phyloP scores from a whole-genome alignment of 1,140 invertebrate species.

The Ceratosolen solmsi region DNA sequence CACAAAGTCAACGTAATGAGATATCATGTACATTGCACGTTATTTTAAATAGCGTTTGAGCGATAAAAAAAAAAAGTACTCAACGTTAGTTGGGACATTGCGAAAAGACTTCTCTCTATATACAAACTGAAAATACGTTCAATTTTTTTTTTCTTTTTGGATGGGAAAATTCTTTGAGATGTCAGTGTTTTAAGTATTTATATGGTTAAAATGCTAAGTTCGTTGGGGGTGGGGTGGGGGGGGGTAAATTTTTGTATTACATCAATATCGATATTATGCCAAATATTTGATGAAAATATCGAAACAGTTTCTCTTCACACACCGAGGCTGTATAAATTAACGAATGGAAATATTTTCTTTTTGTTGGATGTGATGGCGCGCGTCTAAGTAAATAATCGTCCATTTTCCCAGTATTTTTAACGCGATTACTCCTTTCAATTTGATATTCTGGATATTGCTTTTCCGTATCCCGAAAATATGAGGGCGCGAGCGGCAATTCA shows the following conservation, averaged over 20 bases:
- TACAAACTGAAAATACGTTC: not conserved
- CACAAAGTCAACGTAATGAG: not conserved
- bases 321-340: too few species aligned
- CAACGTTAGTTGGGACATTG: not conserved
- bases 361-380: not conserved
- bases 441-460: slow-evolving; percentile 15
- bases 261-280: not conserved
- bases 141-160: too few species aligned
- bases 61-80: not conserved
- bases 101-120: slow-evolving; percentile 5
- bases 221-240: not conserved
- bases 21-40: not conserved
- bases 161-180: too few species aligned
- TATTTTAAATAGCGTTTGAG: not conserved
- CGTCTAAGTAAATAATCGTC: slow-evolving; percentile 29
- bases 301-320: not conserved
- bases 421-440: not conserved
- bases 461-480: slow-evolving; percentile 37
- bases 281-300: not conserved
- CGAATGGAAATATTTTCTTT: too few species aligned
- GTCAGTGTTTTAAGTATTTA: too few species aligned
- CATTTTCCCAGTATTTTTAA: slow-evolving; percentile 30
- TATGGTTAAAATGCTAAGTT: not conserved
- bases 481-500: slow-evolving; percentile 5
- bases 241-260: not conserved